Percentiles rank a stretch among this genome's conserved stretches.
These are phyloP conservation scores for Streblospio benedicti DNA, from an alignment of 1,140 invertebrate genomes.

Conservation along the genomic window DNA sequence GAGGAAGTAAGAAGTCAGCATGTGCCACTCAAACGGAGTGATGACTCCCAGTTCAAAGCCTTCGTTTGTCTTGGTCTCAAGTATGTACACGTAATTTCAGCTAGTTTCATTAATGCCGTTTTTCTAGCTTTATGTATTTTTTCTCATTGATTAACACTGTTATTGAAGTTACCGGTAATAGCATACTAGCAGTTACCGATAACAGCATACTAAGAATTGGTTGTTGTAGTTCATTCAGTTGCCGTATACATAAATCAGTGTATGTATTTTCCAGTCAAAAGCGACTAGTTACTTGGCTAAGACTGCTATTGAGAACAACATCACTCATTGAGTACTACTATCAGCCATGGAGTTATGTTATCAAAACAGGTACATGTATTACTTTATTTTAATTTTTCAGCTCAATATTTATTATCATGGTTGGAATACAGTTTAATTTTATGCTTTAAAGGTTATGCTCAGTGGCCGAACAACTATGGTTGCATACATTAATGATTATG, in stretches of 20 bases:
- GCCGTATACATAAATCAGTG: too few species aligned
- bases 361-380: slow-evolving; percentile 66
- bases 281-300: slow-evolving; percentile 84
- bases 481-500: too few species aligned
- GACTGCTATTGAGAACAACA: slow-evolving; percentile 81
- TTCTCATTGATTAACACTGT: too few species aligned
- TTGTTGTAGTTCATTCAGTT: too few species aligned
- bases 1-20: slow-evolving; percentile 87
- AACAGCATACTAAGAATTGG: too few species aligned
- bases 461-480: too few species aligned
- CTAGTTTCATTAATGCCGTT: too few species aligned
- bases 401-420: background rate
- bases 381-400: background rate
- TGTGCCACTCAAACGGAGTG: slow-evolving; percentile 80
- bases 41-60: slow-evolving; percentile 95
- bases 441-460: too few species aligned
- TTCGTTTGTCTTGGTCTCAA: slow-evolving; percentile 93
- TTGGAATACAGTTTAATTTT: background rate
- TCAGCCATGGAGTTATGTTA: slow-evolving; percentile 87
- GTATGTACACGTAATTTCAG: slow-evolving; percentile 53
- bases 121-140: too few species aligned
- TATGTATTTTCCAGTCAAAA: slow-evolving; percentile 68
- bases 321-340: slow-evolving; percentile 83
- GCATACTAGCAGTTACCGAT: too few species aligned
- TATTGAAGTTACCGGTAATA: too few species aligned